Percentiles rank a stretch among this genome's conserved stretches.
These are phyloP conservation scores for Phoebastria nigripes DNA, from an alignment of 2,797 vertebrate genomes.

Conservation along the genomic window DNA sequence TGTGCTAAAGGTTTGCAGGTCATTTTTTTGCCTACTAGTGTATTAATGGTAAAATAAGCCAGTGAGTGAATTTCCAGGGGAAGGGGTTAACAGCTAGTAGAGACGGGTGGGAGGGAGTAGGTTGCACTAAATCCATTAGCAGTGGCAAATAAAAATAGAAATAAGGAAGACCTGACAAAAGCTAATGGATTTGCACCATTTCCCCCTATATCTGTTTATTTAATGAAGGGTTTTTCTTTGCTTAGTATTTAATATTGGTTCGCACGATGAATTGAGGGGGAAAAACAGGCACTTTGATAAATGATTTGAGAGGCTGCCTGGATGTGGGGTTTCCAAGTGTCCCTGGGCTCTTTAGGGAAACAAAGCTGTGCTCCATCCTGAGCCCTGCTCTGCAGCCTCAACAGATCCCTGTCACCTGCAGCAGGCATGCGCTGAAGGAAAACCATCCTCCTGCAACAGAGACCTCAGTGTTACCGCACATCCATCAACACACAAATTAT, in stretches of 20 bases:
- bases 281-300: neutral
- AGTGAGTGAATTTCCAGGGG: neutral
- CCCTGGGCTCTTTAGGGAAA: neutral
- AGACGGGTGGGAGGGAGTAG: neutral
- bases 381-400: neutral
- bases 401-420: neutral
- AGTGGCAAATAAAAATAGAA: conserved; percentile 29
- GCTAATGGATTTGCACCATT: neutral
- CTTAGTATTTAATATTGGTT: neutral
- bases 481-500: neutral
- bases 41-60: neutral
- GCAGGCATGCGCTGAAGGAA: neutral
- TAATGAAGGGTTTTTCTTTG: neutral
- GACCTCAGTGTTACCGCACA: neutral
- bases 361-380: neutral
- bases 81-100: conserved; percentile 24
- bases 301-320: neutral
- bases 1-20: neutral
- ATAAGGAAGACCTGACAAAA: conserved; percentile 15
- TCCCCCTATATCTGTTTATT: neutral
- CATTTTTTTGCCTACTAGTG: neutral
- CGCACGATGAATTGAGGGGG: accelerated
- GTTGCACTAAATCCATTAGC: conserved; percentile 24
- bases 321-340: neutral
- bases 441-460: neutral